Evolutionary conservation across 2,113 vertebrate species (phyloP).

Genomic region (Cynopterus brachyotis): DNA sequence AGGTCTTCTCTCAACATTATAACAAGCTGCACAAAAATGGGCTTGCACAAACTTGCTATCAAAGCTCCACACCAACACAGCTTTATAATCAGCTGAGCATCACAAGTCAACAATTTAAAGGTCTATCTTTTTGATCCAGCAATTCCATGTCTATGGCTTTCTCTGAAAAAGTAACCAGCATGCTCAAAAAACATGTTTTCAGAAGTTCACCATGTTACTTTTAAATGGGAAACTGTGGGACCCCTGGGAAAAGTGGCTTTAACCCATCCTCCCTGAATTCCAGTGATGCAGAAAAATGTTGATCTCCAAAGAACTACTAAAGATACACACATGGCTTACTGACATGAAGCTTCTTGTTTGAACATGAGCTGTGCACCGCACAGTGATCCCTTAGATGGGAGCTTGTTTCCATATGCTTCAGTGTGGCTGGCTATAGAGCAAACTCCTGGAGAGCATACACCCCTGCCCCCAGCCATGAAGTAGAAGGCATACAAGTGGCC

Average conservation of each 20-base stretch:
- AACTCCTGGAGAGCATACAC: no score
- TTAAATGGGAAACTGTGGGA: not conserved
- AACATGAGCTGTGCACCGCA: not conserved
- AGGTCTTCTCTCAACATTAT: not conserved
- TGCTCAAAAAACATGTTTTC: no score
- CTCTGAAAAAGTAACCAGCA: not conserved
- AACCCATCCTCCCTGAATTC: not conserved
- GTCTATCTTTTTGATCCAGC: not conserved
- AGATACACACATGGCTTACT: not conserved
- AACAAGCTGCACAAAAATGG: not conserved
- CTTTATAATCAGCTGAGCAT: not conserved
- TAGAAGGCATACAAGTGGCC: no score
- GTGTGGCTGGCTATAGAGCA: not conserved
- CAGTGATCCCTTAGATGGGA: not conserved
- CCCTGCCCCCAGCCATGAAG: not conserved
- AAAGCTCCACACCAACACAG: not conserved
- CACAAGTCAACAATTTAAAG: not conserved
- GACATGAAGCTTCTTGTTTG: accelerated
- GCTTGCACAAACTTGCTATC: not conserved
- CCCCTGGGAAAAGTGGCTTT: not conserved
- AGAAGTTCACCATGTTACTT: not conserved
- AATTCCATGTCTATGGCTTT: not conserved
- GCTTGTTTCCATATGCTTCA: not conserved
- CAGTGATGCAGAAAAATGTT: not conserved
- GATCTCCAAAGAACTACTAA: not conserved